Evolutionary conservation across 1,140 invertebrate genomes (phyloP).

Genomic region (Meloidogyne chitwoodi): DNA sequence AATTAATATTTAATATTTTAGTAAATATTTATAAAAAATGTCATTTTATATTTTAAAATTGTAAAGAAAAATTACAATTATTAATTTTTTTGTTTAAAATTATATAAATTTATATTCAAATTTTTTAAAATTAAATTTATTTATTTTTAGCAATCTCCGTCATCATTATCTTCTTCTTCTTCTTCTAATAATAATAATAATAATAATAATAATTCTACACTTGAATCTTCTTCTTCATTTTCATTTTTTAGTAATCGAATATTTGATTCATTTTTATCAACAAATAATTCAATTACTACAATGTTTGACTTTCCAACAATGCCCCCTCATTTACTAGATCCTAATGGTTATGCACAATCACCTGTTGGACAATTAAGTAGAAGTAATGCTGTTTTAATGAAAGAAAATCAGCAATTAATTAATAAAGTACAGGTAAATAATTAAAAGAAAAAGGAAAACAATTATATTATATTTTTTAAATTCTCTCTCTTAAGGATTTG

Average conservation of each 20-base stretch:
- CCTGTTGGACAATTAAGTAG: constrained; percentile 27
- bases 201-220: neutral
- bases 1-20: no score
- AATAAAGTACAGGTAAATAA: constrained; percentile 20
- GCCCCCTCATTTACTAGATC: neutral
- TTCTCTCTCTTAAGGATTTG: constrained; percentile 23
- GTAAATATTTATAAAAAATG: no score
- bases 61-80: no score
- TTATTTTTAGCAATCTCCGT: no score
- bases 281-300: neutral
- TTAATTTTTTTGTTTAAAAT: no score
- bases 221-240: neutral
- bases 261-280: neutral
- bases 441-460: neutral
- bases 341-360: neutral
- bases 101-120: no score
- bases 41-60: no score
- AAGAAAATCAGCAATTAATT: constrained; percentile 28
- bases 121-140: no score
- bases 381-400: constrained; percentile 30
- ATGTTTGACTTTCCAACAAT: constrained; percentile 19
- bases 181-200: neutral
- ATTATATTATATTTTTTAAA: neutral
- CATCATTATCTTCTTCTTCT: no score
- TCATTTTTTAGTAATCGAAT: neutral